Evolutionary conservation across 2,888 invertebrate species (phyloP).

Genomic region (Diploptera punctata): DNA sequence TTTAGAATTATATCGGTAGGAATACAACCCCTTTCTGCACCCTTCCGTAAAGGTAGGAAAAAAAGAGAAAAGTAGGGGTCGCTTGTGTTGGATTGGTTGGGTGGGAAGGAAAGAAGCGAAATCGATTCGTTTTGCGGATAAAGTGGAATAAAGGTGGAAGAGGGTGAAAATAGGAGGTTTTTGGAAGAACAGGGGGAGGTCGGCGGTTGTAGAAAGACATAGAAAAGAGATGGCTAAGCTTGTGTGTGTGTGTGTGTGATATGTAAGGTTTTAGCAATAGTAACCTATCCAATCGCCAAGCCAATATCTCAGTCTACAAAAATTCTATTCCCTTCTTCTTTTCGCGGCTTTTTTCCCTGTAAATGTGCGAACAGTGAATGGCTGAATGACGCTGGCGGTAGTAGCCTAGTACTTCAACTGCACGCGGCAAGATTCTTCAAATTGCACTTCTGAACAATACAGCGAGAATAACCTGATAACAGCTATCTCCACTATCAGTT

Average conservation of each 20-base stretch:
- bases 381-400: no score
- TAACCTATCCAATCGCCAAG: slow-evolving; percentile 26
- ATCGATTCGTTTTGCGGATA: slow-evolving; percentile 43
- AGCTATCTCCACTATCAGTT: no score
- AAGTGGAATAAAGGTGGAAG: slow-evolving; percentile 42
- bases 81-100: slow-evolving; percentile 20
- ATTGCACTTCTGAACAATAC: no score
- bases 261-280: slow-evolving; percentile 17
- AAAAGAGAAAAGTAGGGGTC: neutral
- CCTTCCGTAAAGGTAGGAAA: slow-evolving; percentile 22
- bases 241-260: slow-evolving; percentile 15
- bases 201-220: slow-evolving; percentile 14
- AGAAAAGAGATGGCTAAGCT: slow-evolving; percentile 12
- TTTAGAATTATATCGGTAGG: neutral
- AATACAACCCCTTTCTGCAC: neutral
- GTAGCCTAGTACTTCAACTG: neutral
- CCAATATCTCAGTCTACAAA: slow-evolving; percentile 24
- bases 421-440: neutral
- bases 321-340: neutral
- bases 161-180: slow-evolving; percentile 30
- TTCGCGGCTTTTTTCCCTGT: neutral
- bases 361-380: slow-evolving; percentile 27
- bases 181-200: neutral
- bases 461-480: no score
- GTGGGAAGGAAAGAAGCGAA: neutral